Evolutionary conservation across 2,888 invertebrate genomes (phyloP), one percentile per base, ranked within the genome.

Genomic region (Ectobius pallidus): DNA sequence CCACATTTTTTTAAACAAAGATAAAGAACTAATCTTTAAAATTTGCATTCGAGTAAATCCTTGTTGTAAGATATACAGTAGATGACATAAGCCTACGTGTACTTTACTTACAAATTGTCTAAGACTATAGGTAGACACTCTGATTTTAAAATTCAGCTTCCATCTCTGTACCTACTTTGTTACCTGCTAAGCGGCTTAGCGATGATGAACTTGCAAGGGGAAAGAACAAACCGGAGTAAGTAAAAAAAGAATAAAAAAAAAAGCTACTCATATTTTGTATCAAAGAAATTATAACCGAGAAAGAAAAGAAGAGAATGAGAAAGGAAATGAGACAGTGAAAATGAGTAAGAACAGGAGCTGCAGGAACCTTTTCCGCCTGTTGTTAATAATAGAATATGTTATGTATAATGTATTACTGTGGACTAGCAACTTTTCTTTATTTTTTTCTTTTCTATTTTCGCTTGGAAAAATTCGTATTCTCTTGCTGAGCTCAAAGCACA

Each of bases 341-440:
- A n/a, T n/a, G n/a, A n/a, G n/a, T n/a, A n/a, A n/a, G 25, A 52
- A 14, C 1, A 14, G 52, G 25, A 52, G 22, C 22, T 14, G 22
- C 39, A 6, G 14, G 39, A 39, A 39, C 39, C 39, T 39, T 39
- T 39, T 39, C 39, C 0, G 52, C 11, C 22, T 25, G 25, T n/a
- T n/a, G n/a, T 52, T 52, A 52, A 52, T 52, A 52, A 52, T 52
- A 52, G 52, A 52, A 52, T 52, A 52, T 25, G 52, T 52, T 52
- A 14, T 46, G 46, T 25, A 25, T 2, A 52, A 52, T 52, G 25
- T 52, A 52, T 52, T 52, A 52, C 52, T 52, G 49, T 3, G 25
- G 25, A 1, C 4, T 52, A n/a, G 25, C 52, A 25, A 14, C 25
- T 25, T 4, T 52, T 25, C 52, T 14, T 52, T 52, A 1, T 39